Evolutionary conservation across 1,140 invertebrate species (phyloP), one percentile per base, ranked within the genome.

Genomic region (Drosophila parvula): DNA sequence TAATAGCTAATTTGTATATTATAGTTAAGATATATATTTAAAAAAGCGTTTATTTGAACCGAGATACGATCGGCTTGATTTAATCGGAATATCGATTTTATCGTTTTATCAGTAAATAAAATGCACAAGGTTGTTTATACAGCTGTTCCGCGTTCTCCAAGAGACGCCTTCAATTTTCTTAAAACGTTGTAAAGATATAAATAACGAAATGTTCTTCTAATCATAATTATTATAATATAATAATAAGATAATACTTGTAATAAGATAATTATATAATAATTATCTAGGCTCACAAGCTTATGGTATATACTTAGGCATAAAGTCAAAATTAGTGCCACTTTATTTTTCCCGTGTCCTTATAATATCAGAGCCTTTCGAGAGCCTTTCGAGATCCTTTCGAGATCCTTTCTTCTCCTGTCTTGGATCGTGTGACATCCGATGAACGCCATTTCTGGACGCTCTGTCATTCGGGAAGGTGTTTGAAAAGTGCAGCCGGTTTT

Each of bases 401-500:
- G 40, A 69, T 71, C 64, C 68, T 48, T 34, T 70, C 69, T 50
- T 36, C 53, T 58, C 22, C 43, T 36, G 61, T 22, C 27, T 22
- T 50, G 41, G 62, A 78, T 78, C 74, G 47, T 50, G 50, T 62
- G 64, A 71, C 76, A 63, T 14, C 32, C 22, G 83, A 86, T 45
- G 47, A 32, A 41, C 40, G 75, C 83, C 82, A 86, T 86, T 77
- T 79, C 32, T 57, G 44, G 8, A 5, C 16, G 30, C 28, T 28
- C 53, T 74, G 51, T 58, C 45, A 63, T 57, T 62, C 36, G 76
- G 80, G 30, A 79, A 83, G 80, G 80, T 83, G 71, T 83, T 76
- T 79, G 76, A 79, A 76, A 83, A 83, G 64, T 83, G 74, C 67
- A 86, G 82, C 79, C 75, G 62, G 75, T 62, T 84, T 74, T 57